Evolutionary conservation across 2,797 vertebrate species (phyloP), one percentile per base, ranked within the genome.

Genomic region (Cynodonichthys magdalenae): DNA sequence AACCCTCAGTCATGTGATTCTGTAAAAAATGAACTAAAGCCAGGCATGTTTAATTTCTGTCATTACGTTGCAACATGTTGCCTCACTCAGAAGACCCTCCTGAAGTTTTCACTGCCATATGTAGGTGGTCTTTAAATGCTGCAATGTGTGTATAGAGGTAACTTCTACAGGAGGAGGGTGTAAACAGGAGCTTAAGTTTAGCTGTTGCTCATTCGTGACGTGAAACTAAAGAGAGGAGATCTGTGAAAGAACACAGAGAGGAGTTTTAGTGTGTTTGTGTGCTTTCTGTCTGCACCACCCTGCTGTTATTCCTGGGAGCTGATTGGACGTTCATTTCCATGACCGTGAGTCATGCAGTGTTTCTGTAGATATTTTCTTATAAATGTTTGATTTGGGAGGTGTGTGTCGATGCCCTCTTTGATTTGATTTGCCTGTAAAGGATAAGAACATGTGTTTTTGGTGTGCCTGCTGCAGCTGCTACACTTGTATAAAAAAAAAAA

Each of bases 351-450:
- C 62, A 69, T 44, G 57, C 72, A 31, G 71, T 84, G 82, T 80
- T 77, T 65, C 77, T 89, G 82, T 93, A 90, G 73, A 88, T 91
- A 89, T 87, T 84, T 90, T 88, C 59, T 64, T 74, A 79, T 61
- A 71, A 55, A 62, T 66, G 66, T 71, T 44, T 69, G 49, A 74
- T 80, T 84, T 70, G 54, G 70, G 66, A 77, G 60, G 68, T 28
- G 34, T 59, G 64, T 41, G 44, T 74, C 59, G 54, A 80, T 77
- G 86, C 81, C 68, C 79, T 58, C 51, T 77, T 56, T 45, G 62
- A 71, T 76, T 85, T 78, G 0, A 66, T 66, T 73, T 45, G 51
- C 80, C 52, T 87, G 76, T 85, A 72, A 85, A 79, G 65, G 68
- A 83, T 74, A 61, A 15, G 8, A 71, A 53, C 17, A 60, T 44